A percentile compares a stretch with the other conserved stretches of the same genome.
These are phyloP conservation scores for Acestrorhynchus altus DNA, from an alignment of 2,797 vertebrate species.

Conservation along the genomic window DNA sequence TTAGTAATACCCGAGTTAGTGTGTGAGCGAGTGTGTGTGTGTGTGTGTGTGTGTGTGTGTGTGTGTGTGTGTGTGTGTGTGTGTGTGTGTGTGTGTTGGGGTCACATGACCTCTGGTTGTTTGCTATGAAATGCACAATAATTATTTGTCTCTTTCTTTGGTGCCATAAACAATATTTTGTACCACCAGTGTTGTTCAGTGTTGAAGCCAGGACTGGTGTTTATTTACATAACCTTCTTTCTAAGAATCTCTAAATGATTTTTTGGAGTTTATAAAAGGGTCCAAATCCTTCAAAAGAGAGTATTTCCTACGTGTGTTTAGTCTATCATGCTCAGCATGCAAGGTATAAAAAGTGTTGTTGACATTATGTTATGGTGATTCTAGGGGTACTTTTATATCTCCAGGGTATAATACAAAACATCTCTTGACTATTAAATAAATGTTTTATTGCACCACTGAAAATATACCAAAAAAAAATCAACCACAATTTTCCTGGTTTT, in stretches of 20 bases:
- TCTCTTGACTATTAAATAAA: too few species aligned
- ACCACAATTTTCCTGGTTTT: too few species aligned
- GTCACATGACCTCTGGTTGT: neutral
- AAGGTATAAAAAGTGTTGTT: neutral
- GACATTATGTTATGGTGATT: too few species aligned
- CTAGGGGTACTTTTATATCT: too few species aligned
- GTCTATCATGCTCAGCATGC: neutral
- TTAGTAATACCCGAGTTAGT: slow-evolving; percentile 7
- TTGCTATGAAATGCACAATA: neutral
- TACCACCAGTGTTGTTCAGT: neutral
- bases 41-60: neutral
- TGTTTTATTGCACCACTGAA: too few species aligned
- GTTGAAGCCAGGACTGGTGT: neutral
- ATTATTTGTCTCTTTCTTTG: neutral
- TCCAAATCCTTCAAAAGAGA: neutral
- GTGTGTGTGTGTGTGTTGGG: neutral
- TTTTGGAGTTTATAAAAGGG: neutral
- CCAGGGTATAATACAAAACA: too few species aligned
- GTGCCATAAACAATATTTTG: too few species aligned
- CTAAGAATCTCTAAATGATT: neutral
- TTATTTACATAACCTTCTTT: neutral
- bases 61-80: neutral
- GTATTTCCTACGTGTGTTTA: neutral
- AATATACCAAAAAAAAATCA: too few species aligned
- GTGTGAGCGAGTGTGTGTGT: slow-evolving; percentile 10